Percentiles rank a stretch among this genome's conserved stretches.
Evolutionary conservation across 2,888 invertebrate genomes (phyloP).

Genomic region (Osmoderma eremita): DNA sequence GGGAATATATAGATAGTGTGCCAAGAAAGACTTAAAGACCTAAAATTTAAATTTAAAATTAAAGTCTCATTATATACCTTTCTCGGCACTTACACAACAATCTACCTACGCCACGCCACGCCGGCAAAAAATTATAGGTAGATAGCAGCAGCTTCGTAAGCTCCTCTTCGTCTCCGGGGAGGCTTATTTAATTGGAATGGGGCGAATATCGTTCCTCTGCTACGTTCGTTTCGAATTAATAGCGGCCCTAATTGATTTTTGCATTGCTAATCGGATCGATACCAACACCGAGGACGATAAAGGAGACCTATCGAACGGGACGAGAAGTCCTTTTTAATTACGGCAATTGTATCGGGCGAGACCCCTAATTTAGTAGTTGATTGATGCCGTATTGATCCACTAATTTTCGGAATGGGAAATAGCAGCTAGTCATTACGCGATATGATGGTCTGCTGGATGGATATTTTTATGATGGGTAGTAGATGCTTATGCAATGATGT

Average conservation of each 20-base stretch:
- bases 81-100: neutral
- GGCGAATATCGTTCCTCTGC: no score
- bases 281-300: neutral
- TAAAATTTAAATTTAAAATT: constrained; percentile 16
- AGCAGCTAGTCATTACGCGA: no score
- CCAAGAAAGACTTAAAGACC: no score
- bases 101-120: no score
- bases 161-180: no score
- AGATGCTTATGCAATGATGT: no score
- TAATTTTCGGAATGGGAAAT: constrained; percentile 2
- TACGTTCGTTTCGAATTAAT: constrained; percentile 21
- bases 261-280: constrained; percentile 25
- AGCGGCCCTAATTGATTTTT: constrained; percentile 32
- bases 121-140: no score
- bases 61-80: neutral
- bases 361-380: constrained; percentile 9
- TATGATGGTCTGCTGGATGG: no score
- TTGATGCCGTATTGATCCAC: constrained; percentile 1
- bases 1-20: neutral
- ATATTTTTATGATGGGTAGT: no score
- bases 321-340: neutral
- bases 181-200: neutral
- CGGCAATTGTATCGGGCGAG: neutral
- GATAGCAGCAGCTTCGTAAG: no score
- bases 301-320: neutral